Evolutionary conservation across 2,113 vertebrate species (phyloP).

Genomic region (Thomomys bottae): DNA sequence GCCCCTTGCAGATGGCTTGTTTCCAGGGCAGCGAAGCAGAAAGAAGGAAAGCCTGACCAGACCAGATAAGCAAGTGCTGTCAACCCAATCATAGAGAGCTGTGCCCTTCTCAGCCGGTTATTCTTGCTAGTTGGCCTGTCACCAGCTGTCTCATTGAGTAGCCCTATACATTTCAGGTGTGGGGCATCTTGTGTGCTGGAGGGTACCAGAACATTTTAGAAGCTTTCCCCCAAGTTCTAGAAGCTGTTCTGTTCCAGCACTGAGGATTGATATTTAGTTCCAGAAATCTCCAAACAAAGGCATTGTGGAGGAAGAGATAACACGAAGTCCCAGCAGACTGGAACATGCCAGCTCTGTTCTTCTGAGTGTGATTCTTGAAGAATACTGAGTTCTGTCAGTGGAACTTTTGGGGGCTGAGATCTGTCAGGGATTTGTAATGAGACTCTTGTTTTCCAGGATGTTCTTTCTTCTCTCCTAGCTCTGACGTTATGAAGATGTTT

Average conservation of each 20-base stretch:
- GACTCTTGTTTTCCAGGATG: not conserved
- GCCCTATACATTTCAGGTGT: rapidly evolving
- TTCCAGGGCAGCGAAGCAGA: not conserved
- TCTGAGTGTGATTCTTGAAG: not conserved
- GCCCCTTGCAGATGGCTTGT: too few relatives aligned
- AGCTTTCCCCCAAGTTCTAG: rapidly evolving
- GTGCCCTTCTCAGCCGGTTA: not conserved
- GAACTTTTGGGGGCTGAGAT: not conserved
- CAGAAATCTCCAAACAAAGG: not conserved
- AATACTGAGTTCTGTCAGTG: not conserved
- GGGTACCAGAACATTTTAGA: rapidly evolving
- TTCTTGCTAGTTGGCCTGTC: not conserved
- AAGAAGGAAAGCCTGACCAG: not conserved
- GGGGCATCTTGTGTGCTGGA: rapidly evolving
- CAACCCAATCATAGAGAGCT: rapidly evolving
- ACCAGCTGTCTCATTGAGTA: rapidly evolving
- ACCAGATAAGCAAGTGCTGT: not conserved
- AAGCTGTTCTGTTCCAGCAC: rapidly evolving
- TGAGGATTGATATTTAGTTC: rapidly evolving
- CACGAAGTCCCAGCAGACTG: not conserved
- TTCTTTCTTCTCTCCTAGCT: not conserved
- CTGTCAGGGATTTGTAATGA: not conserved
- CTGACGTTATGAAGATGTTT: not conserved
- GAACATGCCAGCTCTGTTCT: not conserved
- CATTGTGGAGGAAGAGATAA: not conserved